Conservation (phyloP, 1,140 invertebrate genomes). For the Aphaenogaster floridana region DNA sequence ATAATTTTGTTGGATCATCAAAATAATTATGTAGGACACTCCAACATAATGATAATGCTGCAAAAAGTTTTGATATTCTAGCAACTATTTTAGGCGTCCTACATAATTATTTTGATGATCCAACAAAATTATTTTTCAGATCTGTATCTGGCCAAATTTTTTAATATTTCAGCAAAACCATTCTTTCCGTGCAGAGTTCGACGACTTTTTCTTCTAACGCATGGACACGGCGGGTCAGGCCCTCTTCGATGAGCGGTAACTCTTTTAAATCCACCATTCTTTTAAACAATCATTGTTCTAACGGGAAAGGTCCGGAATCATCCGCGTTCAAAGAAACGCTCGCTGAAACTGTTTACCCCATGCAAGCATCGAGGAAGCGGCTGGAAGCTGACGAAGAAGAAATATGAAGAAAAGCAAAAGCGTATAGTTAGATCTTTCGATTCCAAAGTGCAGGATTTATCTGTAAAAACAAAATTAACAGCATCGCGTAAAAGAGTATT, state of each 20-base stretch:
- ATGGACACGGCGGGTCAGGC: not conserved
- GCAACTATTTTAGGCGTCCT: no score
- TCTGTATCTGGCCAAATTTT: no score
- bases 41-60: no score
- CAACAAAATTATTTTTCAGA: no score
- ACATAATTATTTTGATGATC: no score
- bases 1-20: no score
- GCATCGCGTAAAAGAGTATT: not conserved
- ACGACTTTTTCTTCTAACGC: not conserved
- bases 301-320: not conserved
- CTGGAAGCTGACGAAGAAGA: not conserved
- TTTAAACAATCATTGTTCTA: not conserved
- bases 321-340: not conserved
- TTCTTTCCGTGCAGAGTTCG: not conserved
- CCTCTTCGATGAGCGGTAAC: not conserved
- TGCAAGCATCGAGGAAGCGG: not conserved
- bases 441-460: not conserved
- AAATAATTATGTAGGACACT: no score
- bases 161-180: no score
- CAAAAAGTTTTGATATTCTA: no score
- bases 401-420: constrained; percentile 6
- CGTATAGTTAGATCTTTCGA: not conserved
- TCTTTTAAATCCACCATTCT: not conserved
- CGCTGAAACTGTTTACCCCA: not conserved
- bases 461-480: not conserved